Conservation (phyloP, 2,113 vertebrate genomes). For the Pteropus alecto region DNA sequence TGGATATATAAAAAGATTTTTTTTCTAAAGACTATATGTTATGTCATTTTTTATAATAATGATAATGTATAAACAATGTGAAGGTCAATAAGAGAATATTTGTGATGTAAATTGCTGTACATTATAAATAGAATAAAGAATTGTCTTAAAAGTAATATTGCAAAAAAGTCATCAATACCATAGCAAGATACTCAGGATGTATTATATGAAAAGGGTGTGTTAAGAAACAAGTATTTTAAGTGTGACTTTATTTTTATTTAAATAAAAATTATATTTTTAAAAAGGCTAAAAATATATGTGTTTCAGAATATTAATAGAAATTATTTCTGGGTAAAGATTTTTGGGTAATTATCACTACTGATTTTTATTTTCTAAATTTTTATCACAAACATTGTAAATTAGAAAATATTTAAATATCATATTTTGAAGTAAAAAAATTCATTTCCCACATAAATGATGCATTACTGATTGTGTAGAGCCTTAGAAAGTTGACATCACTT, state of each 20-base stretch:
- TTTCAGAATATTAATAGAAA: neutral
- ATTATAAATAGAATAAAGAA: neutral
- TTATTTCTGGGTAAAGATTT: neutral
- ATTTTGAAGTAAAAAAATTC: neutral
- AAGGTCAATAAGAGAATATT: neutral
- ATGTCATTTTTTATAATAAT: neutral
- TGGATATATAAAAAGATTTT: neutral
- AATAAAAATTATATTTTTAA: neutral
- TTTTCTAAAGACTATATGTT: neutral
- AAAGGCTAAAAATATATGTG: neutral
- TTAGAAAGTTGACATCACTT: neutral
- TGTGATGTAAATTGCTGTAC: neutral
- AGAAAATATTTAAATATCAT: neutral
- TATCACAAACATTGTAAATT: neutral
- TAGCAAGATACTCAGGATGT: neutral
- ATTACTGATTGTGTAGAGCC: neutral
- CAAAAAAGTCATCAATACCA: neutral
- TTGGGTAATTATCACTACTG: neutral
- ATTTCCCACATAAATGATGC: neutral
- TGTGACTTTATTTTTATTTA: slow-evolving; percentile 9
- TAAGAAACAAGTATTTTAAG: neutral
- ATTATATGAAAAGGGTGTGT: neutral
- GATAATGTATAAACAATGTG: neutral
- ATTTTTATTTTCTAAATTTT: neutral
- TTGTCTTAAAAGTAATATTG: neutral